A percentile compares a stretch with the other conserved stretches of the same genome.
These are phyloP conservation scores for Diplosoma virens DNA, from an alignment of 23 tunicate species.

Conservation along the genomic window DNA sequence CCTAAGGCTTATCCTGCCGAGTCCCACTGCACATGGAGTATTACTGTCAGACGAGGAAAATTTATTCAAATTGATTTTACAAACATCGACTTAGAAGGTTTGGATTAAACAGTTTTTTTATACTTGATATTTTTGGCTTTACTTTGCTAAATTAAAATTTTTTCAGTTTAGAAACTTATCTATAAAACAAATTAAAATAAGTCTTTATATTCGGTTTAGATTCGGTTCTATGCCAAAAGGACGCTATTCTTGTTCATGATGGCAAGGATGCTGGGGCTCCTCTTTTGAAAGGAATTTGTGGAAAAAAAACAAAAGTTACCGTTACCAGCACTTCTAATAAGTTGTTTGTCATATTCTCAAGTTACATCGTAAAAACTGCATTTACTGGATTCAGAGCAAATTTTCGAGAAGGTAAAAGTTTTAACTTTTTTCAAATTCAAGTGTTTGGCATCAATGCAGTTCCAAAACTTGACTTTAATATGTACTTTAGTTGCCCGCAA, in stretches of 20 bases:
- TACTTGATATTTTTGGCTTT: too few relatives aligned
- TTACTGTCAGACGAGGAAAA: slow-evolving; percentile 55
- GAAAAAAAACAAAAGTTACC: slow-evolving; percentile 20
- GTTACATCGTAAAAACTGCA: slow-evolving; percentile 29
- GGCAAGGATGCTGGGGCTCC: slow-evolving; percentile 80
- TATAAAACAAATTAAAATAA: too few relatives aligned
- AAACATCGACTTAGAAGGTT: slow-evolving; percentile 73
- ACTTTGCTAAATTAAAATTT: too few relatives aligned
- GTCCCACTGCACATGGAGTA: slow-evolving; percentile 96
- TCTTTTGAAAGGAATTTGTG: slow-evolving; percentile 69
- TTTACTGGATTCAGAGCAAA: slow-evolving; percentile 67
- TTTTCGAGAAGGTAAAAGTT: slow-evolving; percentile 59
- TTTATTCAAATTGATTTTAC: slow-evolving; percentile 58
- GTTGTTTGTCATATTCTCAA: slow-evolving; percentile 80
- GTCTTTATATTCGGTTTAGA: too few relatives aligned
- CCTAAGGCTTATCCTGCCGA: slow-evolving; percentile 70
- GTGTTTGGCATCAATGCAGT: too few relatives aligned
- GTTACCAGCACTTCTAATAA: slow-evolving; percentile 34
- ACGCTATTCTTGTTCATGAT: slow-evolving; percentile 90
- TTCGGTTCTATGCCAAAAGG: slow-evolving; percentile 92
- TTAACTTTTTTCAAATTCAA: too few relatives aligned
- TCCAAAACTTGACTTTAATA: too few relatives aligned
- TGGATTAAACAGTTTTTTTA: too few relatives aligned
- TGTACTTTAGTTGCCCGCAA: too few relatives aligned
- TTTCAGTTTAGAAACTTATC: too few relatives aligned